Conservation (phyloP, 1,140 invertebrate species). For the Nasonia vitripennis region DNA sequence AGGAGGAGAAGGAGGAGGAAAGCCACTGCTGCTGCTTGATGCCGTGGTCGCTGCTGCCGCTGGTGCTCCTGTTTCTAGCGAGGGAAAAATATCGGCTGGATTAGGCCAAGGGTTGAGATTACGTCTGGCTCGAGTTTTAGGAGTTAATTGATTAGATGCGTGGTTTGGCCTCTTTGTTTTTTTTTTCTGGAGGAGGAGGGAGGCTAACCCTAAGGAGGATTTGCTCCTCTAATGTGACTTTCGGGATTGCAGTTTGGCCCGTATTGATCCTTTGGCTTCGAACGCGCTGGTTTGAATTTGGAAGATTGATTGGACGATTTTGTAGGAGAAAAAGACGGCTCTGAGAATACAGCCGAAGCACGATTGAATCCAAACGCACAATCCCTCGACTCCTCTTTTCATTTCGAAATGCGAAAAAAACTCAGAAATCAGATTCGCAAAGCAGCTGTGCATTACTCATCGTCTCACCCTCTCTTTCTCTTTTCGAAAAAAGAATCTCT, state of each 20-base stretch:
- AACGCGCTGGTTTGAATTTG: no score
- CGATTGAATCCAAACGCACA: neutral
- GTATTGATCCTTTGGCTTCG: no score
- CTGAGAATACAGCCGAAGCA: no score
- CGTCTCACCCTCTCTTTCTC: no score
- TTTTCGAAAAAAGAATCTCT: neutral
- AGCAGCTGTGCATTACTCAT: no score
- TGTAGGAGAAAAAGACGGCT: no score
- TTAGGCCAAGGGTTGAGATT: slow-evolving; percentile 27
- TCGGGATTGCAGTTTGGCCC: no score
- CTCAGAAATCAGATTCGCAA: no score
- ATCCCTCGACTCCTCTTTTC: neutral
- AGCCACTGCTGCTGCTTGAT: slow-evolving; percentile 28
- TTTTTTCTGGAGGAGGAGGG: neutral
- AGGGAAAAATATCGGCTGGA: slow-evolving; percentile 38
- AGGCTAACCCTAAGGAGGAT: no score
- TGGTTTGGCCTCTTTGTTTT: neutral
- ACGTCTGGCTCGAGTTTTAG: neutral
- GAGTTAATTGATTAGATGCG: slow-evolving; percentile 28
- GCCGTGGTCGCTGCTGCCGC: neutral
- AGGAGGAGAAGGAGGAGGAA: slow-evolving; percentile 43
- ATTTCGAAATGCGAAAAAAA: neutral
- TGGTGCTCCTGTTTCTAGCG: slow-evolving; percentile 1
- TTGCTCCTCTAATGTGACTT: no score
- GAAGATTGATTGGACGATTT: no score